Base-by-base conservation (phyloP, 35 echinoderm and acorn worm species). In the Lytechinus variegatus region DNA sequence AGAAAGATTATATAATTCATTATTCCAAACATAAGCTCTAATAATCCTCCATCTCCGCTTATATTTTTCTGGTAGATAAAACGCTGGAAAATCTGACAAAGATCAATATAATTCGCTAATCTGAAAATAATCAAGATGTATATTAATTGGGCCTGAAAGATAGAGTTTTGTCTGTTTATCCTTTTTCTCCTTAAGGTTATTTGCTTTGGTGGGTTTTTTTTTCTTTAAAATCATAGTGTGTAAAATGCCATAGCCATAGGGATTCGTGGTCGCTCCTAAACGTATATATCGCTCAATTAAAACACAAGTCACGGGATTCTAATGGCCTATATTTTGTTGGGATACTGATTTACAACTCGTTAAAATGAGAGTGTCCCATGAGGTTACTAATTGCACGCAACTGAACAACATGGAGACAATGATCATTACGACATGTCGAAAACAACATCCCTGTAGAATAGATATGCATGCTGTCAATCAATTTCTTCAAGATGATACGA, bases 361-460 rank as follows among this genome's bases (percentile, higher is more conserved):
- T 79, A 79, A 21, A 79, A 19, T 79, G 66, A 79, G 19, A 24
- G 24, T 7, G 66, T 8, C 66, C 19, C 66, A 24, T 6, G 66
- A 79, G 66, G 66, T 79, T 79, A 79, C 66, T 79, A 79, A 79
- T 79, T 79, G 66, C 66, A 79, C 66, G 66, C 66, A 79, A 79
- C 66, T 24, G 66, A 79, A 79, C 16, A 79, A 79, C 19, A 24
- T 16, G 14, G 12, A 16, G 66, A 79, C 6, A 79, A 79, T 79
- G n/a, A 19, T 79, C 66, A 79, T 79, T 79, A 79, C 16, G 33
- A 44, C 33, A 4, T 16, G 21, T 24, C n/a, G 12, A n/a, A 79
- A 79, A 79, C 66, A 79, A 79, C 66, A 79, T 24, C 66, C 21
- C 66, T 79, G 66, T n/a, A 6, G 16, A n/a, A 79, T 6, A 79